Percentiles rank a stretch among this genome's conserved stretches.
Conservation (phyloP, 2,888 invertebrate species). For the Keiferia lycopersicella region DNA sequence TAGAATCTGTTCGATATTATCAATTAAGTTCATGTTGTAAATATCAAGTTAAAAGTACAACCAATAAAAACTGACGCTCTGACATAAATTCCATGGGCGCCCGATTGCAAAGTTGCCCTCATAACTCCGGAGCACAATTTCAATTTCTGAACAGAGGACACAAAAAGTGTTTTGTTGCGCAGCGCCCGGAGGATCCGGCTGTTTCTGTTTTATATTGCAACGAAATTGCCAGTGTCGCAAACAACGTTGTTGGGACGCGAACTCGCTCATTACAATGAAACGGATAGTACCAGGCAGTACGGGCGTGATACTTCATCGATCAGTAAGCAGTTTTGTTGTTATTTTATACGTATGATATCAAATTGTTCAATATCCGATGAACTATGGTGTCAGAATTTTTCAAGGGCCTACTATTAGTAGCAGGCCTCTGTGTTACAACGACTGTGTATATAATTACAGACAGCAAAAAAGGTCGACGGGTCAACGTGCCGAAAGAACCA, state of each 20-base stretch:
- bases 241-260: not conserved
- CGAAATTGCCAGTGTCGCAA: conserved; percentile 14
- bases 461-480: too few species aligned
- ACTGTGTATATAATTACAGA: too few species aligned
- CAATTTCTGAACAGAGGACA: conserved; percentile 13
- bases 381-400: too few species aligned
- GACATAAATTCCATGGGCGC: not conserved
- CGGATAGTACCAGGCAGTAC: too few species aligned
- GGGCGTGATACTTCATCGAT: not conserved
- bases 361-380: too few species aligned
- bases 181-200: not conserved
- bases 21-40: not conserved
- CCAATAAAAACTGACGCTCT: not conserved
- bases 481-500: too few species aligned
- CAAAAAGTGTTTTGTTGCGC: conserved; percentile 14
- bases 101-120: conserved; percentile 15
- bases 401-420: too few species aligned
- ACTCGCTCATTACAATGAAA: not conserved
- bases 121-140: conserved; percentile 16
- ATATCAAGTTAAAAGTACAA: not conserved
- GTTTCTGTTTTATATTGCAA: conserved; percentile 3
- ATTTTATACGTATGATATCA: too few species aligned
- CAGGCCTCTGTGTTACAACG: too few species aligned
- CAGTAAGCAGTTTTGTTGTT: too few species aligned
- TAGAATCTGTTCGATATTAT: not conserved